Percentiles rank a stretch among this genome's conserved stretches.
Evolutionary conservation across 2,888 invertebrate species (phyloP).

Genomic region (Uloborus plumipes): DNA sequence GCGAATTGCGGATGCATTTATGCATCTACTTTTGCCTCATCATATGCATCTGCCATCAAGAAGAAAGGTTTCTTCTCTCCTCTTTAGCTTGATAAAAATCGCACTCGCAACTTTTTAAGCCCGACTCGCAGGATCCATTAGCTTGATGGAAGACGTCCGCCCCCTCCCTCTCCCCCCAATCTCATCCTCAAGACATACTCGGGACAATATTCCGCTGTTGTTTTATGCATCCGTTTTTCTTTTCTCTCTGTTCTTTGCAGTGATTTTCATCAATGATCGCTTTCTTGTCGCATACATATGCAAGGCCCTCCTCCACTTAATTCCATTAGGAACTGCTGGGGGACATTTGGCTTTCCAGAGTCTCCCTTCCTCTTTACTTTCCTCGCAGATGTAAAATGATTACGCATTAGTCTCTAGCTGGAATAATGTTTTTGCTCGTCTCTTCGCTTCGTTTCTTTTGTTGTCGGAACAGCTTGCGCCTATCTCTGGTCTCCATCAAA

Average conservation of each 20-base stretch:
- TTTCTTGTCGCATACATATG: conserved; percentile 56
- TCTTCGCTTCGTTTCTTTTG: conserved; percentile 5
- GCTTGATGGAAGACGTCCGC: conserved; percentile 49
- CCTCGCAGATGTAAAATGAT: conserved; percentile 58
- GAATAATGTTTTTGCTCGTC: not conserved
- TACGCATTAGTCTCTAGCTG: conserved; percentile 49
- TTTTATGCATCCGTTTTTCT: conserved; percentile 28
- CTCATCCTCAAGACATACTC: conserved; percentile 16
- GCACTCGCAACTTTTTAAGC: conserved; percentile 55
- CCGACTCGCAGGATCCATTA: conserved; percentile 52
- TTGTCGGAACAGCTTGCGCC: conserved; percentile 41
- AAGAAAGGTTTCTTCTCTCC: conserved; percentile 60
- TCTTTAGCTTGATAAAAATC: conserved; percentile 62
- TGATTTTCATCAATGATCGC: conserved; percentile 61
- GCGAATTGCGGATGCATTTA: conserved; percentile 60
- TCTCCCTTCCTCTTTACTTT: conserved; percentile 34
- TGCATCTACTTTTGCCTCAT: conserved; percentile 62
- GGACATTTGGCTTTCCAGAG: conserved; percentile 37
- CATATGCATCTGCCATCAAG: conserved; percentile 62
- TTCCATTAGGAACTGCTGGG: conserved; percentile 55
- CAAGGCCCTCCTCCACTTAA: conserved; percentile 53
- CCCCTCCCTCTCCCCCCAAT: not conserved
- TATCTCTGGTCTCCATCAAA: conserved; percentile 57
- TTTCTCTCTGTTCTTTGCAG: conserved; percentile 25
- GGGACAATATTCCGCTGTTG: conserved; percentile 27